Percentiles rank a stretch among this genome's conserved stretches.
Evolutionary conservation across 2,888 invertebrate species (phyloP).

Genomic region (Thecocarcelia acutangulata): DNA sequence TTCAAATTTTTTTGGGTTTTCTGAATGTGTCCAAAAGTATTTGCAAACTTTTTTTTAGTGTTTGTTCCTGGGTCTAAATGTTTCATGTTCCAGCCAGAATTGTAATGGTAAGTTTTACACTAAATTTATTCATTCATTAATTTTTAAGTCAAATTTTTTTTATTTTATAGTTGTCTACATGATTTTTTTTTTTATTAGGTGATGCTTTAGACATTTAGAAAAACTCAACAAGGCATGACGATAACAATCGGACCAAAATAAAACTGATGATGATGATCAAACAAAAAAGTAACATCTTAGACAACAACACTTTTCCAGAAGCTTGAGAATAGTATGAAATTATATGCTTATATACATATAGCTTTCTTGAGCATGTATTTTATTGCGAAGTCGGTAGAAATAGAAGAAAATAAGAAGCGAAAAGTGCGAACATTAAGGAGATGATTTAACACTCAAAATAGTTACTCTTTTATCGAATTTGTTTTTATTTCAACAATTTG

Average conservation of each 20-base stretch:
- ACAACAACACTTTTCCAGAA: constrained; percentile 50
- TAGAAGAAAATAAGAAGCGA: constrained; percentile 1
- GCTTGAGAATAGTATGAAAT: constrained; percentile 29
- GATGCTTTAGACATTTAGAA: constrained; percentile 23
- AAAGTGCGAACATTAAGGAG: constrained; percentile 65
- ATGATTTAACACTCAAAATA: constrained; percentile 50
- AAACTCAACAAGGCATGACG: constrained; percentile 61
- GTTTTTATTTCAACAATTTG: neutral
- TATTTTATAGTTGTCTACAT: constrained; percentile 3
- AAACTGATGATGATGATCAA: constrained; percentile 31
- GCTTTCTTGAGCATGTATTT: too few species aligned
- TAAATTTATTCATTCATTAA: constrained; percentile 38
- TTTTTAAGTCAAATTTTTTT: constrained; percentile 1
- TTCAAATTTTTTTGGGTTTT: too few species aligned
- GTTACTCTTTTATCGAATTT: constrained; percentile 32
- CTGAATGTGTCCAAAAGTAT: too few species aligned
- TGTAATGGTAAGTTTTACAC: constrained; percentile 20
- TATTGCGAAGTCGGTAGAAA: constrained; percentile 46
- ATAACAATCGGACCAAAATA: constrained; percentile 58
- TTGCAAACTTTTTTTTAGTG: too few species aligned
- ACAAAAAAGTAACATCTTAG: constrained; percentile 16
- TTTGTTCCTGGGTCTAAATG: too few species aligned
- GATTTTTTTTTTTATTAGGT: constrained; percentile 27
- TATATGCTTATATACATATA: neutral
- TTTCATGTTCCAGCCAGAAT: too few species aligned